Percentiles rank a stretch among this genome's conserved stretches.
These are phyloP conservation scores for Tetragonula clypearis DNA, from an alignment of 1,140 invertebrate genomes.

Conservation along the genomic window DNA sequence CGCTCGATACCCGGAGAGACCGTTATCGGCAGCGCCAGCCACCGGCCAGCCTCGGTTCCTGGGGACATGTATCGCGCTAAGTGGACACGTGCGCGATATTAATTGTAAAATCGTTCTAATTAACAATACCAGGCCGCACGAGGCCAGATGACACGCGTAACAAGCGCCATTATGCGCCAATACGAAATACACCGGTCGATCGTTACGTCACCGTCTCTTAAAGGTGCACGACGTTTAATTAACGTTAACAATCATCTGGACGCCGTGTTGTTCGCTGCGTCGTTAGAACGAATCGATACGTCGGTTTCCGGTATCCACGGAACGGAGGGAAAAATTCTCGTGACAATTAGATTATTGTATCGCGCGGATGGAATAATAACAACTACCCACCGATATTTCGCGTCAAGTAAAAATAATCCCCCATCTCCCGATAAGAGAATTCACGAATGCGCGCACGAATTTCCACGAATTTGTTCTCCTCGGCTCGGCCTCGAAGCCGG, in stretches of 20 bases:
- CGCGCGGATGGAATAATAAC: background rate
- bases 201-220: slow-evolving; percentile 1
- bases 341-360: background rate
- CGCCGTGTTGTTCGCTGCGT: background rate
- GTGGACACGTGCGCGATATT: slow-evolving; percentile 5
- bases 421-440: background rate
- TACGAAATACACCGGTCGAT: background rate
- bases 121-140: background rate
- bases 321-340: background rate
- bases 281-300: background rate
- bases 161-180: background rate
- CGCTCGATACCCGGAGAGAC: background rate
- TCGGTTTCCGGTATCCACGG: no score
- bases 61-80: background rate
- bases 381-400: no score
- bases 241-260: slow-evolving; percentile 1
- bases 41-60: background rate
- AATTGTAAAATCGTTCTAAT: slow-evolving; percentile 30
- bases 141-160: slow-evolving; percentile 1
- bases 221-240: background rate
- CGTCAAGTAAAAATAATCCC: background rate
- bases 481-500: no score
- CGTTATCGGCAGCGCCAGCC: background rate
- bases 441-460: no score
- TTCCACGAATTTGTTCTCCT: no score